These are phyloP conservation scores for Agonopterix subpropinquella DNA, from an alignment of 2,888 invertebrate genomes.

Conservation along the genomic window DNA sequence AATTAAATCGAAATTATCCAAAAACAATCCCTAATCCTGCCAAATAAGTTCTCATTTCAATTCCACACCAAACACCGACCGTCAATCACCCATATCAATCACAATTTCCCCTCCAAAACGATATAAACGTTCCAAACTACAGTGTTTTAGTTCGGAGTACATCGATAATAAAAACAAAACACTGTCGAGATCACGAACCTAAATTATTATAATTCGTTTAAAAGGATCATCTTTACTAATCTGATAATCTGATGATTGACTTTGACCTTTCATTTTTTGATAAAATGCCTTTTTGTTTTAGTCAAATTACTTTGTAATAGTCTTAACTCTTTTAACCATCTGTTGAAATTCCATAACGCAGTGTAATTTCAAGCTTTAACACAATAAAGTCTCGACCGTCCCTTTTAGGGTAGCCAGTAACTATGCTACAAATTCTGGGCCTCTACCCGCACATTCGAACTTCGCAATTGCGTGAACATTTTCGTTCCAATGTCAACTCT, in stretches of 20 bases:
- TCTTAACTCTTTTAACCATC: too few relatives aligned
- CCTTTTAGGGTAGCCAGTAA: too few relatives aligned
- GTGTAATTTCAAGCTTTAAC: not conserved
- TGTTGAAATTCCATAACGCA: too few relatives aligned
- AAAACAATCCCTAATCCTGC: too few relatives aligned
- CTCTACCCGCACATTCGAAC: too few relatives aligned
- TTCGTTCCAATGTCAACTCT: too few relatives aligned
- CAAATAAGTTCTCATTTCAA: too few relatives aligned
- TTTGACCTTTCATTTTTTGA: constrained; percentile 7
- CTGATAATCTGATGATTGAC: constrained; percentile 9
- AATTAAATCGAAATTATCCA: too few relatives aligned
- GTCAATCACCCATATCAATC: constrained; percentile 21
- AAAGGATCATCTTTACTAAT: constrained; percentile 9
- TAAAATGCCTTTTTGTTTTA: not conserved
- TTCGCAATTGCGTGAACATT: too few relatives aligned
- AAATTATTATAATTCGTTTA: constrained; percentile 12
- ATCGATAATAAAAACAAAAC: constrained; percentile 2
- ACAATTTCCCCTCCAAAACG: constrained; percentile 24
- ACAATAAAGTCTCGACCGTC: too few relatives aligned
- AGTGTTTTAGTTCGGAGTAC: not conserved
- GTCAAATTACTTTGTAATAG: not conserved
- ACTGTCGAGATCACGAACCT: not conserved
- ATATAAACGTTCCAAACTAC: constrained; percentile 15
- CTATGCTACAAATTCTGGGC: too few relatives aligned
- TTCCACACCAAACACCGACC: too few relatives aligned